A percentile compares a stretch with the other conserved stretches of the same genome.
These are phyloP conservation scores for Heliconius aoede DNA, from an alignment of 2,888 invertebrate genomes.

Conservation along the genomic window DNA sequence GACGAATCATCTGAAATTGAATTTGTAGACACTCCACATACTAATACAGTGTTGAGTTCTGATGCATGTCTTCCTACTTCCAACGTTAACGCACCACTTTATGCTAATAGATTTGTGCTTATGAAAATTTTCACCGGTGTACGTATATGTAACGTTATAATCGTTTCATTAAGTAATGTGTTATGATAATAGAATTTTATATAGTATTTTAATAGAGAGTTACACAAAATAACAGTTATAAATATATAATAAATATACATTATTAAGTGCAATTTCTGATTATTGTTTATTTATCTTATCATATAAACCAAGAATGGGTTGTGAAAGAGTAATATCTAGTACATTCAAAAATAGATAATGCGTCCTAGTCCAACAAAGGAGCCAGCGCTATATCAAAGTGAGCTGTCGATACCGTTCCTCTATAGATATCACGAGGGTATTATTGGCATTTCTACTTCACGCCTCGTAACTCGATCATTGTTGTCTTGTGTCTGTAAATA, in stretches of 20 bases:
- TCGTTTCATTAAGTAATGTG: conserved; percentile 9
- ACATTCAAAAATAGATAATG: conserved; percentile 17
- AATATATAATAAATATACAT: no score
- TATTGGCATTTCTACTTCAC: conserved; percentile 18
- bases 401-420: conserved; percentile 19
- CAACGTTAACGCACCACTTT: conserved; percentile 43
- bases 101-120: conserved; percentile 31
- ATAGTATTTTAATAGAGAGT: background rate
- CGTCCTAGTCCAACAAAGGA: conserved; percentile 7
- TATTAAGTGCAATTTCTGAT: background rate
- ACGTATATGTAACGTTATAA: conserved; percentile 10
- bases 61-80: conserved; percentile 47
- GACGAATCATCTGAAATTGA: conserved; percentile 53
- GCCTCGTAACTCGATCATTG: background rate
- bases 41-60: conserved; percentile 46
- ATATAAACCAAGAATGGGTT: background rate
- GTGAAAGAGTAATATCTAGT: conserved; percentile 17
- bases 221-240: background rate
- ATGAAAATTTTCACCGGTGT: conserved; percentile 28
- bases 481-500: background rate
- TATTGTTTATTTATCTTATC: conserved; percentile 6
- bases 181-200: conserved; percentile 4
- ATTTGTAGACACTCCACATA: conserved; percentile 50
- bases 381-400: background rate
- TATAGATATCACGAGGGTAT: conserved; percentile 7